Conservation (phyloP, 2,888 invertebrate genomes). For the Spilosoma lubricipeda region DNA sequence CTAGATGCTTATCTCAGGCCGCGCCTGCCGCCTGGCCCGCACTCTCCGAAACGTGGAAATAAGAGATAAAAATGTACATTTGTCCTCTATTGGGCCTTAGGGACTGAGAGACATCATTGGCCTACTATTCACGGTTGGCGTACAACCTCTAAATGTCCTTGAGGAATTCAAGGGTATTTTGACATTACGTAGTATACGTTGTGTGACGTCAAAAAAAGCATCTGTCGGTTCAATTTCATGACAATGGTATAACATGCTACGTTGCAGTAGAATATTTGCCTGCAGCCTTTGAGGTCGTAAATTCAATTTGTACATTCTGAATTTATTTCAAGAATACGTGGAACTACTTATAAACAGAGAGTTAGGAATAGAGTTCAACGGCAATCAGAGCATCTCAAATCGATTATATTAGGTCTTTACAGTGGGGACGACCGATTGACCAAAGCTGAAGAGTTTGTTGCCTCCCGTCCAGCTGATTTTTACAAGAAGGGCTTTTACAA, state of each 20-base stretch:
- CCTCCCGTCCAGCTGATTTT: too few relatives aligned
- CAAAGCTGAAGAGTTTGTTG: too few relatives aligned
- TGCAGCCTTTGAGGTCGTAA: background rate
- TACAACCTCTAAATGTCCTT: constrained; percentile 13
- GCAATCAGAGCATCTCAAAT: too few relatives aligned
- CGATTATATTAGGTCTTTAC: too few relatives aligned
- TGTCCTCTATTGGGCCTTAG: constrained; percentile 7
- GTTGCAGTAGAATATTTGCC: background rate
- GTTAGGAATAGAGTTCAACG: too few relatives aligned
- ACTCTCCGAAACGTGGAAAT: background rate
- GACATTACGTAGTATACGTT: background rate
- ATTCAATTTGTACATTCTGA: background rate
- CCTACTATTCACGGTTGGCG: background rate
- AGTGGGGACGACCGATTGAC: too few relatives aligned
- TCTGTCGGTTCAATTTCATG: background rate
- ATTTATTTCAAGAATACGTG: background rate
- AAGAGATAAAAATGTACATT: constrained; percentile 8
- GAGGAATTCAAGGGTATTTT: background rate
- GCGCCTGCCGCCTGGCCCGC: background rate
- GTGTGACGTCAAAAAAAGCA: background rate
- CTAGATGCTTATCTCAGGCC: background rate
- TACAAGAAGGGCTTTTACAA: too few relatives aligned
- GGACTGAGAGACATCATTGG: background rate
- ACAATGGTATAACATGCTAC: background rate
- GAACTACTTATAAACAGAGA: too few relatives aligned